Evolutionary conservation across 2,113 vertebrate species (phyloP), one percentile per base, ranked within the genome.

Genomic region (Coptodon rendalli): DNA sequence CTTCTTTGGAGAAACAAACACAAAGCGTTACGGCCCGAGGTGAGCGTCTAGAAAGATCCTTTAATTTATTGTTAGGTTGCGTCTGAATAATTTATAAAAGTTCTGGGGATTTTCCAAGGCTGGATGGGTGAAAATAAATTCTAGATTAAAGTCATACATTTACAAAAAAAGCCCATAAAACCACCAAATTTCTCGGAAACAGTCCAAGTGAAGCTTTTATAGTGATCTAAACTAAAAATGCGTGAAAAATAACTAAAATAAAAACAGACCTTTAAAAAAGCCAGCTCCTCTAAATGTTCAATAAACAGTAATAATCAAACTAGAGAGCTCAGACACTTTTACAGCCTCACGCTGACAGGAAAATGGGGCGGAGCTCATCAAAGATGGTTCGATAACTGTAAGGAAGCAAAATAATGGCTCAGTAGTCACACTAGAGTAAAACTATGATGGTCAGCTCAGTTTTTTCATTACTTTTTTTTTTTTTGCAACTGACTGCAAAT

Each of bases 1-100:
- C 94, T 97, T 98, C 95, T 98, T 99, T 84, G 98, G 97, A 89
- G 96, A 97, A 82, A 92, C 96, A 10, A 96, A 96, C 81, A 84
- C 92, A 63, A 96, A 97, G 89, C 95, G 93, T 1, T 96, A 96
- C 38, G 96, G 96, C 89, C 97, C 97, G 81, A 97, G 97, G 98
- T 99, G 95, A 96, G 31, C 10, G 1, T 81, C 54, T 24, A 81
- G 36, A 59, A 79, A 6, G 27, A 13, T 78, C 9, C 27, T 78
- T 50, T 16, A 50, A 50, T 52, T 78, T 13, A 78, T 5, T 78
- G 17, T 50, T 31, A 5, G 4, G 10, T 78, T 50, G 9, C 9
- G 4, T 78, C 43, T 78, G 43, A 50, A 78, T 8, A 50, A 78
- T 50, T 50, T 50, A 50, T 19, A 78, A 50, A 78, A 4, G 9